A percentile compares a stretch with the other conserved stretches of the same genome.
Conservation (phyloP, 1,140 invertebrate genomes). For the Drosophila ambigua region DNA sequence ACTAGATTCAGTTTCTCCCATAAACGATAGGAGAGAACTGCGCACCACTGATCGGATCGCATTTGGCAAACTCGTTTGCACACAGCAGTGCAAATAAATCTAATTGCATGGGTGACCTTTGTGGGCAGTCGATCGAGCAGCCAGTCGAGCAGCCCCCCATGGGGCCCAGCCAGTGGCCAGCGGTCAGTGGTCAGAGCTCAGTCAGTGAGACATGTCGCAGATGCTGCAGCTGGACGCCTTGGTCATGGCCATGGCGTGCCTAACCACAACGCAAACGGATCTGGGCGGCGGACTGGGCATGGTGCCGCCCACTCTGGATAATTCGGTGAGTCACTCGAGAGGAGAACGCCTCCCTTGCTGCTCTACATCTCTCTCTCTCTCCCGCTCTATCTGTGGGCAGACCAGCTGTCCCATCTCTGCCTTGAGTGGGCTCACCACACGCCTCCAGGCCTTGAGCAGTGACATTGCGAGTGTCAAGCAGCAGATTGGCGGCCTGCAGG, state of each 20-base stretch:
- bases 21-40: neutral
- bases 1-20: too few species aligned
- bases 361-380: too few species aligned
- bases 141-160: neutral
- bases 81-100: neutral
- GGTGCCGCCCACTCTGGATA: conserved; percentile 23
- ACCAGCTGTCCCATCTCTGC: conserved; percentile 36
- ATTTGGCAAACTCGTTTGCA: conserved; percentile 43
- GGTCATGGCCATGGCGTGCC: conserved; percentile 72
- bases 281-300: conserved; percentile 29
- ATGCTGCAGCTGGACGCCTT: conserved; percentile 64
- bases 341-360: neutral
- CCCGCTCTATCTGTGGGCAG: neutral
- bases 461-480: conserved; percentile 45
- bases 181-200: neutral
- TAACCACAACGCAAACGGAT: conserved; percentile 60
- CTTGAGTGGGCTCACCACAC: conserved; percentile 42
- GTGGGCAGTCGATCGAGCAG: neutral
- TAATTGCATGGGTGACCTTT: conserved; percentile 34
- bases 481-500: conserved; percentile 55
- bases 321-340: conserved; percentile 36
- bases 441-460: conserved; percentile 37
- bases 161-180: neutral
- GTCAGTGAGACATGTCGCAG: conserved; percentile 50
- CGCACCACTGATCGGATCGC: neutral